Base-by-base conservation (phyloP, 2,888 invertebrate species). In the Drosophila pseudotalamancana region DNA sequence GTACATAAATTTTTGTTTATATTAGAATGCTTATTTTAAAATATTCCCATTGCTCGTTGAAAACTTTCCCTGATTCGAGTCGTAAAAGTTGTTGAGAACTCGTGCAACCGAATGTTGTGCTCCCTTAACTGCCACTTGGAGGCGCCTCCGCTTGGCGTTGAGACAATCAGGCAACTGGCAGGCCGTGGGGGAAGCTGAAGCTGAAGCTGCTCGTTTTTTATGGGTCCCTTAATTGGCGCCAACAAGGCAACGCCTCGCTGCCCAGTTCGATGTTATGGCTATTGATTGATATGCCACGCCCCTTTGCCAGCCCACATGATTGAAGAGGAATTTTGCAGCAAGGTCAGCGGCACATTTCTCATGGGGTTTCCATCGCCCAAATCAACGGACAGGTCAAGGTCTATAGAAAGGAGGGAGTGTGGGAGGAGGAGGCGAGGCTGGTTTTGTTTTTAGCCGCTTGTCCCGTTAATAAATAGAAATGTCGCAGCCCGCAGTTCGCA, bases 211-310 rank as follows among this genome's bases (percentile, higher is more conserved):
- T 64, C 42, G 64, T 72, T 77, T 74, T 86, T 85, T 82, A 82
- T 82, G 79, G 81, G 61, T 27, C 65, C 65, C 76, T 78, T 86
- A 83, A 86, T 83, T 83, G 86, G 78, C 81, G 82, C 63, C 82
- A 76, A 64, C 55, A 66, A 67, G 70, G 49, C 72, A 70, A 62
- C 43, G 79, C 66, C 73, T 53, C 37, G 65, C 42, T 74, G 67
- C 42, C 72, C 59, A 65, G 65, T 64, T 71, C 66, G 68, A 81
- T 74, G 69, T 62, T 72, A 66, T 75, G 72, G 73, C 60, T 61
- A 67, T 76, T 78, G 79, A 79, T 76, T 82, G 79, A 82, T 76
- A 64, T 46, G 67, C 77, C 51, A 57, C 64, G 64, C 79, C 72
- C 48, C 35, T 18, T 11, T 11, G 40, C 32, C 59, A 56, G 70